These are phyloP conservation scores for Phoxinus phoxinus DNA, from an alignment of 2,113 vertebrate species.

Conservation along the genomic window DNA sequence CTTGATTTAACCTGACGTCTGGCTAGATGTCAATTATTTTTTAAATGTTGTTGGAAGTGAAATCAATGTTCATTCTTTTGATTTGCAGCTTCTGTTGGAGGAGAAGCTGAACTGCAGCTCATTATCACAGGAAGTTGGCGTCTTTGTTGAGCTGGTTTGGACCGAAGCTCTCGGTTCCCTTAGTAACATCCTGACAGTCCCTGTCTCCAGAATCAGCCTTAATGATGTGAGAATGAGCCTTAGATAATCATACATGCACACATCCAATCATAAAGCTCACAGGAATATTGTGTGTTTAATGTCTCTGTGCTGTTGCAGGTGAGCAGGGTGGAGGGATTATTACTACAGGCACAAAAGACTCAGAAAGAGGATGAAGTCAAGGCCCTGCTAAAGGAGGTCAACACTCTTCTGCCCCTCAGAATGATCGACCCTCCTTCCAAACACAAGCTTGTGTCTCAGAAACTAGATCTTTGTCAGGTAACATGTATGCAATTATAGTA, in stretches of 20 bases:
- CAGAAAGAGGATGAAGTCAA: conserved; percentile 41
- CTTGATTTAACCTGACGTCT: too few species aligned
- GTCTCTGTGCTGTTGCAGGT: conserved; percentile 68
- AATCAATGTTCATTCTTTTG: background rate
- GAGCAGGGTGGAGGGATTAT: conserved; percentile 82
- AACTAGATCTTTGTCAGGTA: conserved; percentile 88
- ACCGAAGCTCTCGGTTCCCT: conserved; percentile 81
- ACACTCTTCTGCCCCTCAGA: conserved; percentile 72
- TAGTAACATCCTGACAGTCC: conserved; percentile 66
- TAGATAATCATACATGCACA: background rate
- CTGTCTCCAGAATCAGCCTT: conserved; percentile 78
- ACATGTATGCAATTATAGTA: conserved; percentile 14
- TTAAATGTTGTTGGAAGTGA: too few species aligned
- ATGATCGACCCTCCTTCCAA: background rate
- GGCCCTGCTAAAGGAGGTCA: conserved; percentile 74
- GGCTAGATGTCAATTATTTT: too few species aligned
- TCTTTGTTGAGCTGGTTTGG: conserved; percentile 87
- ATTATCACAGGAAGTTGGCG: conserved; percentile 77
- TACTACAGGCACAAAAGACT: conserved; percentile 76
- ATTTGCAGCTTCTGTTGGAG: conserved; percentile 81
- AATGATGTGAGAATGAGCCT: conserved; percentile 76
- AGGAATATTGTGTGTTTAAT: conserved; percentile 3
- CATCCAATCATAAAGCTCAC: background rate
- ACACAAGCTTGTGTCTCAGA: conserved; percentile 72
- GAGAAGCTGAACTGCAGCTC: conserved; percentile 69